Conservation (phyloP, 1,140 invertebrate species). For the Cheumatopsyche charites region DNA sequence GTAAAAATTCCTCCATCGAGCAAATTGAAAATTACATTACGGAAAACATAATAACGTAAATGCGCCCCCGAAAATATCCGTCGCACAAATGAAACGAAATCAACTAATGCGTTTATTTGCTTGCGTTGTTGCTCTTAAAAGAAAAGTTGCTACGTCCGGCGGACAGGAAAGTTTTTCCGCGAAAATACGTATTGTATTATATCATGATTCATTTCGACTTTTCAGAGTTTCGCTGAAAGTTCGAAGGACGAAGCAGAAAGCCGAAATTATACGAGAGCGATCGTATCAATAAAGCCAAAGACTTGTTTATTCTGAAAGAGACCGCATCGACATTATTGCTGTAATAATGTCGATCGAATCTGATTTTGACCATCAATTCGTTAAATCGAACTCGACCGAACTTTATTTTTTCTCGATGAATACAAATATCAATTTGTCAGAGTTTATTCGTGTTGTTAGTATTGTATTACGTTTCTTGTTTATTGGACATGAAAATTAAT, state of each 20-base stretch:
- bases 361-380: too few relatives aligned
- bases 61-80: background rate
- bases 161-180: slow-evolving; percentile 3
- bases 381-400: too few relatives aligned
- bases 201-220: slow-evolving; percentile 26
- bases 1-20: slow-evolving; percentile 45
- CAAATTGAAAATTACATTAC: slow-evolving; percentile 33
- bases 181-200: slow-evolving; percentile 23
- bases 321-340: background rate
- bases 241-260: slow-evolving; percentile 9
- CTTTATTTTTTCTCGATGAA: too few relatives aligned
- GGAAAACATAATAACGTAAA: too few relatives aligned
- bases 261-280: background rate
- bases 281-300: background rate
- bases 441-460: too few relatives aligned
- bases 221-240: background rate
- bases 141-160: background rate
- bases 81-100: background rate
- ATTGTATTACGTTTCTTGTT: too few relatives aligned
- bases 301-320: slow-evolving; percentile 1
- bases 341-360: background rate
- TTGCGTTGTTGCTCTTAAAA: slow-evolving; percentile 1
- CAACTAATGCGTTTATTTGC: background rate
- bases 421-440: too few relatives aligned
- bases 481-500: too few relatives aligned